Evolutionary conservation across 2,113 vertebrate species (phyloP).

Genomic region (Tenebrosternarchus preto): DNA sequence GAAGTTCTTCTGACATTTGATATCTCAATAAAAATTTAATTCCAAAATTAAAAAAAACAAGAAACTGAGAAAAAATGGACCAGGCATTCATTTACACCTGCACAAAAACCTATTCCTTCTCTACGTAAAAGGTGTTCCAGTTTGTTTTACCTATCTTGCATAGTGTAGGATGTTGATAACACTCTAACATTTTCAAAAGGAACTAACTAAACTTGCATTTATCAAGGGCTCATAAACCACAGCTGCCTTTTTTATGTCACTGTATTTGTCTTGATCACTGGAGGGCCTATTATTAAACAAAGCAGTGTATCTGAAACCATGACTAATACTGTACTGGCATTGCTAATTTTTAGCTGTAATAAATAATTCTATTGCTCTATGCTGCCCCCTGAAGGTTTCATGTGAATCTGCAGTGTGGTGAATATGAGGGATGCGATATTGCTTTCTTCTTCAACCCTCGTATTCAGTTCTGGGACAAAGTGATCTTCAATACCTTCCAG

Average conservation of each 20-base stretch:
- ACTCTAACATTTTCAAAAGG: constrained; percentile 9
- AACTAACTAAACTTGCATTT: background rate
- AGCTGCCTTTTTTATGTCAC: background rate
- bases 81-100: background rate
- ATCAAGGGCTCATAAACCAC: background rate
- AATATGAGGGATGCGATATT: constrained; percentile 65
- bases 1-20: no score
- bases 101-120: background rate
- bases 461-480: constrained; percentile 80
- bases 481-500: constrained; percentile 77
- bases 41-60: no score
- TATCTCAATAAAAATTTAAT: no score
- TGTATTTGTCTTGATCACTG: constrained; percentile 17
- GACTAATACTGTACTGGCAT: background rate
- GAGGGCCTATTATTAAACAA: background rate
- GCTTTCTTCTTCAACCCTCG: constrained; percentile 83
- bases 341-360: background rate
- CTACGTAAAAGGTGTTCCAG: constrained; percentile 17
- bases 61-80: background rate
- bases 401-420: constrained; percentile 75
- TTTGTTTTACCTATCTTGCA: constrained; percentile 28
- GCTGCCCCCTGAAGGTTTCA: constrained; percentile 68
- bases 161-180: constrained; percentile 6
- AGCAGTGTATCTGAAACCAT: background rate
- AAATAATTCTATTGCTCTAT: constrained; percentile 26